phyloP scores from a whole-genome alignment of 2,888 invertebrate genomes.

The Tiliacea citrago region DNA sequence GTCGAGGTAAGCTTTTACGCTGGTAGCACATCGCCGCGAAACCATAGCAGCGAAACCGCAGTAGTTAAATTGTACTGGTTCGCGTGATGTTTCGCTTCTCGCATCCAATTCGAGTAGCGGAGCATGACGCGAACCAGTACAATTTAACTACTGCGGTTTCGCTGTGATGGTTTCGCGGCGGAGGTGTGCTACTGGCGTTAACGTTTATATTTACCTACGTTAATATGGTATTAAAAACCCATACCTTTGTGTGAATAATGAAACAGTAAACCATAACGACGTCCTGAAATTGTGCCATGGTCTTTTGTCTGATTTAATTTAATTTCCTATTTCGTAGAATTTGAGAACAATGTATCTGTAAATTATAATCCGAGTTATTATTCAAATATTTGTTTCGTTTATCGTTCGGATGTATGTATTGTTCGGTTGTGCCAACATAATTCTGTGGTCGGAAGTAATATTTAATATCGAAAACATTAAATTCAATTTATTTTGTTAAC shows the following conservation, averaged over 20 bases:
- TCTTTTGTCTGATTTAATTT: slow-evolving; percentile 19
- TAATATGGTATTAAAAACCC: slow-evolving; percentile 26
- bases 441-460: slow-evolving; percentile 37
- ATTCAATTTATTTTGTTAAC: slow-evolving; percentile 36
- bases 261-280: slow-evolving; percentile 13
- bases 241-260: slow-evolving; percentile 28
- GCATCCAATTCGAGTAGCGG: no score
- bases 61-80: no score
- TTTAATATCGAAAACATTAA: slow-evolving; percentile 34
- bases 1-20: slow-evolving; percentile 96
- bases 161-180: no score
- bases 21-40: no score
- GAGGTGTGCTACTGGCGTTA: no score
- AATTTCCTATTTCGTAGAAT: slow-evolving; percentile 13
- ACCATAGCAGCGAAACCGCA: no score
- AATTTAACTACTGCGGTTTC: no score
- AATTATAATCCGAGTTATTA: neutral
- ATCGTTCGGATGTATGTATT: slow-evolving; percentile 17
- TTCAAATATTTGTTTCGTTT: slow-evolving; percentile 20
- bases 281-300: slow-evolving; percentile 16
- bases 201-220: slow-evolving; percentile 35
- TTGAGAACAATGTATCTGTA: neutral
- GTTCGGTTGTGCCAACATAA: slow-evolving; percentile 23
- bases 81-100: no score
- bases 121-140: no score